Evolutionary conservation across 2,888 invertebrate species (phyloP), one percentile per base, ranked within the genome.

Genomic region (Drosophila prostipennis): DNA sequence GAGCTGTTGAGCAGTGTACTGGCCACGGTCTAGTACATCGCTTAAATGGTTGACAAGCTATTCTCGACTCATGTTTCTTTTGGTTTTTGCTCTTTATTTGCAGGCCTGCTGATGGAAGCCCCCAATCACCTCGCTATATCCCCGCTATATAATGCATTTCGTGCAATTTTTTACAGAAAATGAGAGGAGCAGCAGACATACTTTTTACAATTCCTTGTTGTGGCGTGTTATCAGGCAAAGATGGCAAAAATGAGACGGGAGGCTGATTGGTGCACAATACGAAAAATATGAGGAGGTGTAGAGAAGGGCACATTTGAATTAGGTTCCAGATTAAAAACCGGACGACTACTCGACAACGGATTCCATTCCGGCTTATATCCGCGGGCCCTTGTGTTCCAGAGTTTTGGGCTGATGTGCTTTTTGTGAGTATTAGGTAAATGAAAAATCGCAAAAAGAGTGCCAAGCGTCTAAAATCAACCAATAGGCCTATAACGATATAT

Each of bases 81-180:
- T 56, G 37, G 49, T 72, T 55, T 48, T 64, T 61, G 51, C 19
- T 54, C 46, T 16, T 65, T 60, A 61, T 71, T 78, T 73, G 29
- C 78, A 90, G 90, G 90, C 90, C 65, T 90, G 90, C 88, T 90
- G 90, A 90, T 89, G 87, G 55, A 73, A 78, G 70, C 69, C 68
- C 63, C 67, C 65, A 59, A 34, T 57, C 58, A 59, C 56, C 60
- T 42, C 42, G 19, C 61, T 14, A 34, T 29, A n/a, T 59, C 34
- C 59, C 40, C 56, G 40, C 69, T 68, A 53, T 51, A 54, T 72
- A 82, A 53, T 74, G 86, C 89, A 87, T 80, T 88, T 87, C 68
- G 88, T 89, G 88, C 83, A 87, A 80, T 87, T 86, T 80, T 80
- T 71, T 52, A 74, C 70, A 55, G 63, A 76, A 34, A 73, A 58